Percentiles rank a stretch among this genome's conserved stretches.
phyloP scores from a whole-genome alignment of 2,113 vertebrate species.

The Epinephelus fuscoguttatus region DNA sequence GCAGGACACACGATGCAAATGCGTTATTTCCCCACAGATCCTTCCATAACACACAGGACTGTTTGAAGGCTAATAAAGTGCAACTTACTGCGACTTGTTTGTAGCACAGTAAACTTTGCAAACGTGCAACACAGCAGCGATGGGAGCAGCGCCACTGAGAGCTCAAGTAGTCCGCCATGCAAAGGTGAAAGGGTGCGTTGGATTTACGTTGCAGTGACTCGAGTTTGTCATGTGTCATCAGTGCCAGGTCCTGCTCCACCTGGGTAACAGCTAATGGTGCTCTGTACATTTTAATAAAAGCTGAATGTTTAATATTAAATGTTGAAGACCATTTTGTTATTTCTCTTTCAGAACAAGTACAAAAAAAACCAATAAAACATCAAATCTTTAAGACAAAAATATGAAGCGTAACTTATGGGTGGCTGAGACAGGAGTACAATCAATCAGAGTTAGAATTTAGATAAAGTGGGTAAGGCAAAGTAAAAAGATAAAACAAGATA shows the following conservation, averaged over 20 bases:
- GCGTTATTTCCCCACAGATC: neutral
- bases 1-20: neutral
- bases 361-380: neutral
- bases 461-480: too few species aligned
- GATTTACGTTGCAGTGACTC: neutral
- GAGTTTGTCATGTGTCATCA: neutral
- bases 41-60: neutral
- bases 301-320: neutral
- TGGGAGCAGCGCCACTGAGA: neutral
- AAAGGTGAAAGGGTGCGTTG: conserved; percentile 5
- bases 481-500: too few species aligned
- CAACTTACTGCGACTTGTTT: too few species aligned
- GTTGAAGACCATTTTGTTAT: neutral
- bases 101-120: neutral
- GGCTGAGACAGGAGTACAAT: neutral
- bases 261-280: neutral
- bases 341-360: neutral
- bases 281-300: neutral
- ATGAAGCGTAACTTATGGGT: neutral
- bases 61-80: neutral
- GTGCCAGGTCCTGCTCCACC: too few species aligned
- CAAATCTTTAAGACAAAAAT: neutral
- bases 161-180: neutral
- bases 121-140: neutral
- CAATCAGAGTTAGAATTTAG: too few species aligned